Percentiles rank a stretch among this genome's conserved stretches.
Conservation (phyloP, 2,113 vertebrate genomes). For the Greenwoodochromis staneri region DNA sequence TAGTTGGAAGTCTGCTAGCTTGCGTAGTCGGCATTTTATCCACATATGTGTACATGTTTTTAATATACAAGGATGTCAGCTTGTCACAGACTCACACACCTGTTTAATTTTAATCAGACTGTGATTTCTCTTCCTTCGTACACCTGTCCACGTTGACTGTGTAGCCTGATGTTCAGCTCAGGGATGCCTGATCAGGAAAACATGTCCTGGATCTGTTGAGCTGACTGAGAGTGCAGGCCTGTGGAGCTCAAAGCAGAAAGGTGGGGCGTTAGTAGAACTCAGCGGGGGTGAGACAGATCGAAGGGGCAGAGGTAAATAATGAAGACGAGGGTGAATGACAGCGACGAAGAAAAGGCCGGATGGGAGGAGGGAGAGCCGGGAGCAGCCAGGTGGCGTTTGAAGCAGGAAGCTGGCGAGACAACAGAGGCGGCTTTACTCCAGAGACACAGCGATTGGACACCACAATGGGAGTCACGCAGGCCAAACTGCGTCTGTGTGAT, state of each 20-base stretch:
- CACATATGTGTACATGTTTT: background rate
- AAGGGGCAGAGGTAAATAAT: slow-evolving; percentile 37
- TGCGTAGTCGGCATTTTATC: background rate
- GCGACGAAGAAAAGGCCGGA: background rate
- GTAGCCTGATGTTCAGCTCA: background rate
- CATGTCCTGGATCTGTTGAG: background rate
- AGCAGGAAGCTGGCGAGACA: slow-evolving; percentile 77
- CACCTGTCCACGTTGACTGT: background rate
- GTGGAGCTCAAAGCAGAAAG: slow-evolving; percentile 31
- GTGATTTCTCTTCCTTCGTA: background rate
- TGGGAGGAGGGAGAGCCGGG: slow-evolving; percentile 58
- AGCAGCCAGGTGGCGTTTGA: slow-evolving; percentile 66
- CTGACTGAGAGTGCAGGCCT: background rate
- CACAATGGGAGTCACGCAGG: slow-evolving; percentile 71
- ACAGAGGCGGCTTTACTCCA: slow-evolving; percentile 73
- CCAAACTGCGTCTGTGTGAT: slow-evolving; percentile 4
- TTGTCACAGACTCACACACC: background rate
- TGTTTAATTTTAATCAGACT: background rate
- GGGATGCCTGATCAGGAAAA: background rate
- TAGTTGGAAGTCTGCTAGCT: background rate
- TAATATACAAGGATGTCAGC: background rate
- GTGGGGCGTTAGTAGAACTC: slow-evolving; percentile 4
- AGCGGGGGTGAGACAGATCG: slow-evolving; percentile 1
- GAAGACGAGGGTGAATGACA: slow-evolving; percentile 38
- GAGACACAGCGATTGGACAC: slow-evolving; percentile 66